Evolutionary conservation across 2,888 invertebrate genomes (phyloP).

Genomic region (Allolobophora icterica): DNA sequence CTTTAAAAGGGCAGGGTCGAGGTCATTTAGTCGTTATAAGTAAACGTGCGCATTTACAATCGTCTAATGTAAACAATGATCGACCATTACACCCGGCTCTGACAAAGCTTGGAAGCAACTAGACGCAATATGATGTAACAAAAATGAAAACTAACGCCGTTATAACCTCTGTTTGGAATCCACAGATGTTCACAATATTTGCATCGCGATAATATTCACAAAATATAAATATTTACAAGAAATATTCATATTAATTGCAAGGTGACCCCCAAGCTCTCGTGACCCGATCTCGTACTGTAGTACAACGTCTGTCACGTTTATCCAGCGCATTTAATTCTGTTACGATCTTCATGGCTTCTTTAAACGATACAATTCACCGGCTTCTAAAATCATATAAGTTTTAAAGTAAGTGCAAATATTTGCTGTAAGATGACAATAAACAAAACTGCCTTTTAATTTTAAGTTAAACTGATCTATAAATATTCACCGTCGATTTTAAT

Average conservation of each 20-base stretch:
- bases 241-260: constrained; percentile 17
- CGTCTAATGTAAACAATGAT: no score
- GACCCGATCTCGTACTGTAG: not conserved
- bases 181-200: not conserved
- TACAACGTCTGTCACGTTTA: not conserved
- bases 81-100: not conserved
- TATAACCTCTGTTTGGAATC: not conserved
- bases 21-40: no score
- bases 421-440: not conserved
- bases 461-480: not conserved
- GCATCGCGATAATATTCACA: not conserved
- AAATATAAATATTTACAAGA: not conserved
- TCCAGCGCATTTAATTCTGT: not conserved
- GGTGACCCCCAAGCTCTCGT: not conserved
- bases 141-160: not conserved
- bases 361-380: not conserved
- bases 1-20: no score
- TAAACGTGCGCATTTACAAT: no score
- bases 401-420: not conserved
- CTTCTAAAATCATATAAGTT: not conserved
- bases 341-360: no score
- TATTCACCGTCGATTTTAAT: not conserved
- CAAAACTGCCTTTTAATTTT: no score
- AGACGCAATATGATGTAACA: not conserved
- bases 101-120: not conserved